These are phyloP conservation scores for Ceuthmochares aereus DNA, from an alignment of 2,113 vertebrate genomes.

Conservation along the genomic window DNA sequence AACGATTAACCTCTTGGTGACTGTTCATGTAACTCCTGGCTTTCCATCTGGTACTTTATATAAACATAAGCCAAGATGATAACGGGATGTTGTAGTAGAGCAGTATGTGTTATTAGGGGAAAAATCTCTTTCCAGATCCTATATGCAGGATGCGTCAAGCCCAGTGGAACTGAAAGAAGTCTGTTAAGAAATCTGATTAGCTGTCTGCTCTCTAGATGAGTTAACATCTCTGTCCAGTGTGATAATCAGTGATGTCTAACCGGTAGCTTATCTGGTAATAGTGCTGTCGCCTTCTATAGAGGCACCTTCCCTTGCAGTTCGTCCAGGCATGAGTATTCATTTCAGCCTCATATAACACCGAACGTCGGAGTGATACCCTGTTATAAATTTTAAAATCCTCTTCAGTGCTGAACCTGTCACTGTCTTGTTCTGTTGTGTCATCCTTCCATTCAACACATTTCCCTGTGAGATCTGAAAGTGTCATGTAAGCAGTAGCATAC, in stretches of 20 bases:
- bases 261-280: not conserved
- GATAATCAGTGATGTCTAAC: conserved; percentile 12
- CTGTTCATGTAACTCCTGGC: not conserved
- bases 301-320: not conserved
- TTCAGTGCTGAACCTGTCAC: not conserved
- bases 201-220: conserved; percentile 7
- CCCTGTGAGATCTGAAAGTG: not conserved
- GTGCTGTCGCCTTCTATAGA: not conserved
- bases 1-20: conserved; percentile 51
- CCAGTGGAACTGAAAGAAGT: conserved; percentile 21
- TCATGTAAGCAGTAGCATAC: not conserved
- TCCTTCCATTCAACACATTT: conserved; percentile 5
- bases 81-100: not conserved
- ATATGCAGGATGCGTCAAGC: not conserved
- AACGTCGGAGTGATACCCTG: not conserved
- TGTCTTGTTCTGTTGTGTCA: not conserved
- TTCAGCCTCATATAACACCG: not conserved
- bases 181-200: conserved; percentile 26
- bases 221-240: conserved; percentile 11
- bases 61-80: not conserved
- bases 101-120: not conserved
- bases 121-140: not conserved
- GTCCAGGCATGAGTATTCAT: not conserved
- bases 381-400: conserved; percentile 39
- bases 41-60: not conserved